These are phyloP conservation scores for Machimus atricapillus DNA, from an alignment of 2,888 invertebrate species.

Conservation along the genomic window DNA sequence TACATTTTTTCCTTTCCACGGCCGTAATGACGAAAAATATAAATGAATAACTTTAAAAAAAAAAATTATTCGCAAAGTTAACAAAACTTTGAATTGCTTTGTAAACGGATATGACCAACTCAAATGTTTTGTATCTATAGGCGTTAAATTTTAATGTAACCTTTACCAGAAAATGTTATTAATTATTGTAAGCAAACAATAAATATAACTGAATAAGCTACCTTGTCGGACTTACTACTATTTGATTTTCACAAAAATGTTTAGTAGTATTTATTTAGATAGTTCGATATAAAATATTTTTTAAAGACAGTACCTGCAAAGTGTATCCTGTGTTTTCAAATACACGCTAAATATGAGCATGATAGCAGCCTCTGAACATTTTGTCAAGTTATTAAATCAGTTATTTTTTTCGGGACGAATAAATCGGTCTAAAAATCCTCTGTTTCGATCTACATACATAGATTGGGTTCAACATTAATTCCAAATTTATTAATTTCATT, in stretches of 20 bases:
- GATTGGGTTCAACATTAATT: background rate
- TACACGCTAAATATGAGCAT: background rate
- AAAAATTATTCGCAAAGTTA: background rate
- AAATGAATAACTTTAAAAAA: background rate
- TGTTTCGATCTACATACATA: background rate
- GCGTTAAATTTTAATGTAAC: constrained; percentile 16
- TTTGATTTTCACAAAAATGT: background rate
- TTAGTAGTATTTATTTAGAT: too few species aligned
- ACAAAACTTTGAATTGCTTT: constrained; percentile 4
- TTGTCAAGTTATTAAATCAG: background rate
- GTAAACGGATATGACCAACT: constrained; percentile 9
- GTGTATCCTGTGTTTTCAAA: background rate
- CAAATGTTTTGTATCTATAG: background rate
- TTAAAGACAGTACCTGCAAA: background rate
- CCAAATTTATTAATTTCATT: constrained; percentile 35
- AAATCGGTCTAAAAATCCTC: background rate
- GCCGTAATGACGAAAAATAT: background rate
- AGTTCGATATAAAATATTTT: background rate
- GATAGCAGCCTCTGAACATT: background rate
- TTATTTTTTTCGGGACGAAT: background rate
- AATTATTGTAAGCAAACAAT: constrained; percentile 24
- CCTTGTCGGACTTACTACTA: background rate
- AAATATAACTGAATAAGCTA: background rate
- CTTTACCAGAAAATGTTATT: constrained; percentile 18
- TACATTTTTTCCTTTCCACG: background rate